Base-by-base conservation (phyloP, 2,113 vertebrate genomes). In the Mastomys natalensis region DNA sequence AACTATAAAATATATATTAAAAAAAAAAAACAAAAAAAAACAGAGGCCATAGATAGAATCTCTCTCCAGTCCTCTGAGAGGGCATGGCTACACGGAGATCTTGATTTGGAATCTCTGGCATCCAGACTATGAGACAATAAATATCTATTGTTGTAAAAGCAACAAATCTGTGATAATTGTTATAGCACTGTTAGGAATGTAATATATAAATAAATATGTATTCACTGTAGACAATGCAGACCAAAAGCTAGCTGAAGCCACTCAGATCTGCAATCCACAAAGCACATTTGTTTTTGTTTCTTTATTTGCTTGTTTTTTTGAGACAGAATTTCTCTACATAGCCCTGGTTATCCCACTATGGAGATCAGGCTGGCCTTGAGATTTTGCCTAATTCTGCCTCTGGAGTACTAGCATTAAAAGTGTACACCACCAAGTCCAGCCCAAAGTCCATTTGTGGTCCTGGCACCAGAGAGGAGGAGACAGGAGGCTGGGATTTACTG, bases 161-260 rank as follows among this genome's bases (percentile, higher is more conserved):
- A 73, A 16, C 17, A 51, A 31, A 45, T 43, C 66, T 66, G 88
- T 70, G 43, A 6, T 17, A 7, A 87, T 76, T 91, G 60, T 73
- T 64, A 60, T 16, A 62, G 58, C 1, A 62, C 34, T 24, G 26
- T 31, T 40, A 74, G 22, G 64, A 85, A 55, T 58, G 17, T 29
- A 76, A 76, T 70, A 66, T 6, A 37, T 66, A 80, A 60, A 96
- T 19, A n/a, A 58, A 53, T n/a, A 55, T 16, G 4, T 77, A 40
- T 48, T 78, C 22, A 93, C 31, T 72, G 21, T 19, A 86, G 72
- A 95, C 94, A 86, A n/a, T 60, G 26, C 21, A 92, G 72, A 43
- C 37, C 29, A 31, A 84, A 84, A 62, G 37, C 22, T 58, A 43
- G 58, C n/a, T 62, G 24, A 68, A 68, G 16, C 17, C 29, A 53